Base-by-base conservation (phyloP, 2,797 vertebrate species). In the Clarias fuscus region DNA sequence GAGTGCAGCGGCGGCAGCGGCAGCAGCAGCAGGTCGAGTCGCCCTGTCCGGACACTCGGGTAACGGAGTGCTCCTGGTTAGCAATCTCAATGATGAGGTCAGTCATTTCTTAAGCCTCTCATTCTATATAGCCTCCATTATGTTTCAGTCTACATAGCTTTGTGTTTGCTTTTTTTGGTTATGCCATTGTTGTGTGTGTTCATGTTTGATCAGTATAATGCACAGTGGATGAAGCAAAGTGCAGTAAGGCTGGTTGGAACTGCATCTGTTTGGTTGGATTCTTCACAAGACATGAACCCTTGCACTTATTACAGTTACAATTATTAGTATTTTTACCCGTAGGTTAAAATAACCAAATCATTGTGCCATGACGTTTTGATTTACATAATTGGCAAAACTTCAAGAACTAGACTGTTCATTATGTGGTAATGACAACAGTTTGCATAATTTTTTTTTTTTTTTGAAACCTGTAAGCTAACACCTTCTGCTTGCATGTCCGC, bases 71-170 rank as follows among this genome's bases (percentile, higher is more conserved):
- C 96, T 99, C 77, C 95, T 99, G 91, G 98, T 98, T 95, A 99
- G 98, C 97, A 99, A 99, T 95, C 96, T 99, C 86, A 99, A 99
- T 37, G 97, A 99, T 94, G 98, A 99, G 98, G 98, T 99, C 92
- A 96, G 97, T 95, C 89, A 86, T 84, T 70, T 14, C 43, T 64
- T 20, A 59, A 65, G 33, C 56, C 20, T 30, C 83, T 79, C 59
- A 43, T 30, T 79, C 24, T 37, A 33, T 64, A 22, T 64, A 64
- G 22, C 22, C 4, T 80, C 20, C 59, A 80, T 80, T 80, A 64
- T 22, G 59, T 40, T 80, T 62, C 61, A 72, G 40, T 85, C 24
- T 87, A 33, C 82, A 48, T 71, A 83, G 72, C 58, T 83, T 15
- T 88, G 37, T 48, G 82, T 75, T 48, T 86, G 80, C 80, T 64